phyloP scores from a whole-genome alignment of 1,140 invertebrate genomes.

The Yoshiicerus persimilis region DNA sequence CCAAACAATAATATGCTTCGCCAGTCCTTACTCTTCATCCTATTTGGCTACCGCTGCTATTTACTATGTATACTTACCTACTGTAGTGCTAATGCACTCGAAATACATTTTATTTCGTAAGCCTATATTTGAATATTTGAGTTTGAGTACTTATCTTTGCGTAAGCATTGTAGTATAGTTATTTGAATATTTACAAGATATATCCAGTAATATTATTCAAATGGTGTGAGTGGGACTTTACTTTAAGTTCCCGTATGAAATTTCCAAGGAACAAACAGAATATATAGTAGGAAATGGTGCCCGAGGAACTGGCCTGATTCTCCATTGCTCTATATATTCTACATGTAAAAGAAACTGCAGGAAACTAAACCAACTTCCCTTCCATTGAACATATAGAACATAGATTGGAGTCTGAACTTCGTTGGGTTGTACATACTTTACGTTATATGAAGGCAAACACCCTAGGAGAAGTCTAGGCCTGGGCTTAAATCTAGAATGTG shows the following conservation, averaged over 20 bases:
- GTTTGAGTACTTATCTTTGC: background rate
- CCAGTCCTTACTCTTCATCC: background rate
- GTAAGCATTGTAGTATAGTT: too few relatives aligned
- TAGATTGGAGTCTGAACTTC: background rate
- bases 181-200: too few relatives aligned
- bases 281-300: background rate
- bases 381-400: background rate
- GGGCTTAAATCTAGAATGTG: background rate
- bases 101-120: background rate
- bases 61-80: background rate
- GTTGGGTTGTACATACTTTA: too few relatives aligned
- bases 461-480: background rate
- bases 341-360: background rate
- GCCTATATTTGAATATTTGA: background rate
- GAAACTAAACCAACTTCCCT: background rate
- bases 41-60: too few relatives aligned
- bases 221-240: background rate
- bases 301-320: constrained; percentile 3
- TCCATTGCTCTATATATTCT: background rate
- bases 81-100: too few relatives aligned
- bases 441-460: too few relatives aligned
- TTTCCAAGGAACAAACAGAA: background rate
- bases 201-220: background rate
- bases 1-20: background rate
- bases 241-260: background rate